These are phyloP conservation scores for Notodonta ziczac DNA, from an alignment of 2,888 invertebrate genomes.

Conservation along the genomic window DNA sequence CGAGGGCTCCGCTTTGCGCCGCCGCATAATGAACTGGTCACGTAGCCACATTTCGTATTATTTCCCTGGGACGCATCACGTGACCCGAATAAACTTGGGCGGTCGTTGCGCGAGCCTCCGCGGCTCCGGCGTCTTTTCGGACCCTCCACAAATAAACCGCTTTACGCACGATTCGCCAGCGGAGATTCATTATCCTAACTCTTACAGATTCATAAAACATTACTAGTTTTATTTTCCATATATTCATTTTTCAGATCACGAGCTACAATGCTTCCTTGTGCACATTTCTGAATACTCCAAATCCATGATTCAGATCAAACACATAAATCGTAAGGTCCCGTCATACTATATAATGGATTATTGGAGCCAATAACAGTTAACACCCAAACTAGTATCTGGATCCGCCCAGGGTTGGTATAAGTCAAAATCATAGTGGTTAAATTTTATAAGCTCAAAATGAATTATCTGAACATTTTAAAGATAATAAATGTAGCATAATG, in stretches of 20 bases:
- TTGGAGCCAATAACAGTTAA: too few species aligned
- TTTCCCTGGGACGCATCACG: constrained; percentile 83
- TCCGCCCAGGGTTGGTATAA: too few species aligned
- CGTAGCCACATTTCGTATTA: constrained; percentile 85
- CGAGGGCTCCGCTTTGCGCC: constrained; percentile 62
- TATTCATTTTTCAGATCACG: constrained; percentile 47
- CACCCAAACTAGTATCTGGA: too few species aligned
- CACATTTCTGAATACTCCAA: constrained; percentile 23
- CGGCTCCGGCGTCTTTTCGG: constrained; percentile 66
- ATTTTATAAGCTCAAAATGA: too few species aligned
- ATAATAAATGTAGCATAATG: too few species aligned
- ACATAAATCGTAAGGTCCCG: too few species aligned
- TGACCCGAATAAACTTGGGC: constrained; percentile 80
- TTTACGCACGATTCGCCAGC: constrained; percentile 81
- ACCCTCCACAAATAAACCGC: constrained; percentile 83
- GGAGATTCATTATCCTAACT: constrained; percentile 83
- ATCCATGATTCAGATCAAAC: not conserved
- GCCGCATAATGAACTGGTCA: constrained; percentile 83
- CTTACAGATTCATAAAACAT: constrained; percentile 72
- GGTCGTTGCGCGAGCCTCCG: constrained; percentile 58
- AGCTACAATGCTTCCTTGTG: constrained; percentile 36
- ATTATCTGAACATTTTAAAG: too few species aligned
- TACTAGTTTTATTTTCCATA: constrained; percentile 52
- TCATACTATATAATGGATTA: too few species aligned
- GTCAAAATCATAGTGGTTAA: too few species aligned